phyloP scores from a whole-genome alignment of 2,888 invertebrate species.

The Boloria selene region DNA sequence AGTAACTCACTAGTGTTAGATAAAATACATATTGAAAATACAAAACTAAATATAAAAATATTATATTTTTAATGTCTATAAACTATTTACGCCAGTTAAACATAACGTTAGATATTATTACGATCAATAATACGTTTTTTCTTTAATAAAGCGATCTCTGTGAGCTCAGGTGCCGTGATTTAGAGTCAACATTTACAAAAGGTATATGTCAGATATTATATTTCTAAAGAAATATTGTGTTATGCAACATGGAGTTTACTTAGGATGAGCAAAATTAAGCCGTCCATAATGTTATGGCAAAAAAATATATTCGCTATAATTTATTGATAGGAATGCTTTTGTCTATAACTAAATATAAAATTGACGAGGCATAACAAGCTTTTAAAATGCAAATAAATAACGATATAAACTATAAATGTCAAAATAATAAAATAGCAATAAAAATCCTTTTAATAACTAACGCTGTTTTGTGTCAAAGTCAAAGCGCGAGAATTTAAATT shows the following conservation, averaged over 20 bases:
- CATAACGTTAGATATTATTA: constrained; percentile 27
- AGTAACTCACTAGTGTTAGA: no score
- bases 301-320: constrained; percentile 12
- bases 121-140: constrained; percentile 5
- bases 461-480: constrained; percentile 17
- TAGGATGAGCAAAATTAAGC: constrained; percentile 54
- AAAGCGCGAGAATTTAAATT: constrained; percentile 22
- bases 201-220: constrained; percentile 63
- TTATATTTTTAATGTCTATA: no score
- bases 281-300: constrained; percentile 4
- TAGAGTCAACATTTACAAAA: constrained; percentile 66
- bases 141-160: constrained; percentile 46
- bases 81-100: constrained; percentile 20
- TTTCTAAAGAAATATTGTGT: constrained; percentile 69
- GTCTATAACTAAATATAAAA: neutral
- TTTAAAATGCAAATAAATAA: constrained; percentile 22
- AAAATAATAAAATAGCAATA: constrained; percentile 24
- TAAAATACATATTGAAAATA: no score
- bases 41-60: no score
- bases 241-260: constrained; percentile 68
- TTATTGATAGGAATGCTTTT: constrained; percentile 3
- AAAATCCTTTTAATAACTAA: constrained; percentile 25
- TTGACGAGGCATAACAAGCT: constrained; percentile 2
- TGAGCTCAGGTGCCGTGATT: constrained; percentile 72
- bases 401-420: constrained; percentile 22